Base-by-base conservation (phyloP, 1,140 invertebrate species). In the Ceratina calcarata region DNA sequence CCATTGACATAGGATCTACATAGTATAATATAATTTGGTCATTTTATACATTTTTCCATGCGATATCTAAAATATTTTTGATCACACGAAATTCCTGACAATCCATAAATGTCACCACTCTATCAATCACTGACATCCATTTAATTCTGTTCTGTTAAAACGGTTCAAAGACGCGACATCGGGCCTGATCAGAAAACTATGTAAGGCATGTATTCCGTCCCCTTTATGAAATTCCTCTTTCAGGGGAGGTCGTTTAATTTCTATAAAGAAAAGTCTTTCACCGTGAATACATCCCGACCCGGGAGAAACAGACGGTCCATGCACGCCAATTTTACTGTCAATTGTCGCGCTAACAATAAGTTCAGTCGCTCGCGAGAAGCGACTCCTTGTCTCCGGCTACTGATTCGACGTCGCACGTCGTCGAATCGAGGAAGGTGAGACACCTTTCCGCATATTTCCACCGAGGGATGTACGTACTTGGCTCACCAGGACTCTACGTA, bases 391-490 rank as follows among this genome's bases (percentile, higher is more conserved):
- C 27, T 32, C 67, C 27, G 65, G 45, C 27, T 32, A 18, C 55
- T 32, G 58, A 24, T 55, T 71, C 58, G 58, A 70, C 66, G 12
- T 60, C 57, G 66, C 2, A n/a, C 15, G 62, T 6, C 27, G 53
- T 13, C 53, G 53, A 55, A 71, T 8, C 3, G 24, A 45, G n/a
- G 20, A 13, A 49, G 22, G 58, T 45, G 58, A 53, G 45, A 71
- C 76, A 78, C 67, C 58, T 78, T 64, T 71, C 58, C 24, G 75
- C 75, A 74, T 60, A 73, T 79, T 75, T 75, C 65, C 78, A 45
- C 64, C 49, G 32, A n/a, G 27, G 45, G 45, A 22, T 57, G 49
- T 55, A 15, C n/a, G 49, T 20, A 51, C 58, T 18, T 32, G 60
- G 72, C 64, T 80, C 32, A 27, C 77, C 51, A 79, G 77, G 77